Evolutionary conservation across 1,140 invertebrate genomes (phyloP).

Genomic region (Heliothis virescens): DNA sequence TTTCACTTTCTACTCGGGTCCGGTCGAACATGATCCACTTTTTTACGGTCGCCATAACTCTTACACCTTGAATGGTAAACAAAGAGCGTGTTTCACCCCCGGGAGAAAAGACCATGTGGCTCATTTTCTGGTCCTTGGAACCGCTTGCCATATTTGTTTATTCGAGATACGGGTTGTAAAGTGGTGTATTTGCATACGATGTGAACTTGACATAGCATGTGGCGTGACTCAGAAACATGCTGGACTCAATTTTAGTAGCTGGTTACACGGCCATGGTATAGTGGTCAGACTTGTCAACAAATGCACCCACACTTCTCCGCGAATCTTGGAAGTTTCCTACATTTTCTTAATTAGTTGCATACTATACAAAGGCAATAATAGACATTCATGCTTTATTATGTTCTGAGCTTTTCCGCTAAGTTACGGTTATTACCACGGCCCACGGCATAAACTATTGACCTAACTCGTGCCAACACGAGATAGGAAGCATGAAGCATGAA

Average conservation of each 20-base stretch:
- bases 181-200: constrained; percentile 9
- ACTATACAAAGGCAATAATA: background rate
- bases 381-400: no score
- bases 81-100: constrained; percentile 57
- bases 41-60: constrained; percentile 67
- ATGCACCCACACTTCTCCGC: no score
- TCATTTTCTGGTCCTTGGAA: constrained; percentile 10
- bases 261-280: background rate
- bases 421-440: no score
- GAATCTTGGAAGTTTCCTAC: no score
- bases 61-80: constrained; percentile 69
- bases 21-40: constrained; percentile 77
- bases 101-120: constrained; percentile 10
- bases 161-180: constrained; percentile 4
- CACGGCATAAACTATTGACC: no score
- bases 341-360: constrained; percentile 1
- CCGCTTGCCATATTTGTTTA: constrained; percentile 6
- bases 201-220: constrained; percentile 23
- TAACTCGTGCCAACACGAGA: no score
- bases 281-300: background rate
- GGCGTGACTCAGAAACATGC: constrained; percentile 5
- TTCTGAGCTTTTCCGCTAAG: no score
- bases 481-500: no score
- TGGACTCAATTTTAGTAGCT: background rate
- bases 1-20: constrained; percentile 82